These are phyloP conservation scores for Leptinotarsa haldemani DNA, from an alignment of 2,888 invertebrate genomes.

Conservation along the genomic window DNA sequence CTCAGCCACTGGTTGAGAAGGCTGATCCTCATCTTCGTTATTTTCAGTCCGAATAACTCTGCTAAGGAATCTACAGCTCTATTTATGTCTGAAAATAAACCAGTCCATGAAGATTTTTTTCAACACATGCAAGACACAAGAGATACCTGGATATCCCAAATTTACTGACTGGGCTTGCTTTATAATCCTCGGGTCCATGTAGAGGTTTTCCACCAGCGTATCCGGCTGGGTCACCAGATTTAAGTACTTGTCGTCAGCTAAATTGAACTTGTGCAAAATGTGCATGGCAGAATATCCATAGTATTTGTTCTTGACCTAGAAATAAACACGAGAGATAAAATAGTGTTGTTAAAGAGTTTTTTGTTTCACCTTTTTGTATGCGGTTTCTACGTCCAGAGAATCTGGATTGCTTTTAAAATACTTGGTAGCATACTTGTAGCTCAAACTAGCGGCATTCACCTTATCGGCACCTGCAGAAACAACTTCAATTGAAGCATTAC, in stretches of 20 bases:
- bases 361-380: slow-evolving; percentile 51
- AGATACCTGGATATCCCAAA: slow-evolving; percentile 57
- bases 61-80: slow-evolving; percentile 65
- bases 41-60: slow-evolving; percentile 63
- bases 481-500: background rate
- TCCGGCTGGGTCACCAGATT: slow-evolving; percentile 62
- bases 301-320: slow-evolving; percentile 67
- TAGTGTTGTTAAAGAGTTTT: background rate
- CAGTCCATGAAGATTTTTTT: background rate
- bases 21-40: slow-evolving; percentile 60
- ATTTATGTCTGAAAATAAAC: slow-evolving; percentile 64
- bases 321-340: slow-evolving; percentile 31
- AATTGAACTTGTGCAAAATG: slow-evolving; percentile 65
- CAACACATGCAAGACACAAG: too few species aligned
- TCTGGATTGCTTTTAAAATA: slow-evolving; percentile 56
- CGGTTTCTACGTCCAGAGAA: slow-evolving; percentile 48
- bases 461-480: slow-evolving; percentile 66
- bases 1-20: slow-evolving; percentile 61
- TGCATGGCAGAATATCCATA: slow-evolving; percentile 65
- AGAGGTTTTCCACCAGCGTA: slow-evolving; percentile 65
- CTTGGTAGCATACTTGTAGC: slow-evolving; percentile 64
- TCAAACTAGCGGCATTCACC: slow-evolving; percentile 66
- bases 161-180: slow-evolving; percentile 54
- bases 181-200: slow-evolving; percentile 67
- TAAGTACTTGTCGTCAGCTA: slow-evolving; percentile 65